phyloP scores from a whole-genome alignment of 2,113 vertebrate species.

The Barbus barbus region DNA sequence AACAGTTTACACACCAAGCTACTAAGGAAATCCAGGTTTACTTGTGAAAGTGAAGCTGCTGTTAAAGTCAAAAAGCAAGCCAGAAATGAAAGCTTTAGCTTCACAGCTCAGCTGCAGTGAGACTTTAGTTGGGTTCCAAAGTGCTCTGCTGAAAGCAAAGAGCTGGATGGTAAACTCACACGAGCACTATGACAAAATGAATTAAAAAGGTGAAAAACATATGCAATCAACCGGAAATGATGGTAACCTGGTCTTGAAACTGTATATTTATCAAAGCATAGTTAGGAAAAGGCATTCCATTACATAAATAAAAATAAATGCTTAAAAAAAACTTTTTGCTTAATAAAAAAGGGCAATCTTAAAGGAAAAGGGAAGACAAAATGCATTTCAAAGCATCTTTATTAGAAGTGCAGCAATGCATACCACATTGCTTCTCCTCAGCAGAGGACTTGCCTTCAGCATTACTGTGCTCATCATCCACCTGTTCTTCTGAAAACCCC shows the following conservation, averaged over 20 bases:
- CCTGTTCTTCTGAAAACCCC: constrained; percentile 18
- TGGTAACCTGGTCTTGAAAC: not conserved
- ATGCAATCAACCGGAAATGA: no score
- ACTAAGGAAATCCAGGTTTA: constrained; percentile 11
- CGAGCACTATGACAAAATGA: not conserved
- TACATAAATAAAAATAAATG: not conserved
- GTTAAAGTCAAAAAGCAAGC: not conserved
- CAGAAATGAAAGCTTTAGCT: constrained; percentile 1
- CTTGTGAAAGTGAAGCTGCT: constrained; percentile 1
- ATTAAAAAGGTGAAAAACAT: no score
- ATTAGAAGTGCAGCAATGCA: constrained; percentile 15
- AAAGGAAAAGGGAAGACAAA: not conserved
- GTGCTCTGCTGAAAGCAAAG: not conserved
- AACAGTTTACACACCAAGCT: constrained; percentile 24
- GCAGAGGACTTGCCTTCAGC: constrained; percentile 71
- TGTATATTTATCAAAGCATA: not conserved
- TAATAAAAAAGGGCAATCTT: not conserved
- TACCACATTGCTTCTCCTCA: constrained; percentile 58
- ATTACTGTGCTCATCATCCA: constrained; percentile 67
- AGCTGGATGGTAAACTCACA: not conserved
- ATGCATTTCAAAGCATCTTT: constrained; percentile 1
- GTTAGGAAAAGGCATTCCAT: not conserved
- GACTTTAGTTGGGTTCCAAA: not conserved
- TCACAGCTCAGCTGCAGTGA: not conserved
- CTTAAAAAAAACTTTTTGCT: not conserved